phyloP scores from a whole-genome alignment of 2,888 invertebrate genomes.

The Venusia cambrica region DNA sequence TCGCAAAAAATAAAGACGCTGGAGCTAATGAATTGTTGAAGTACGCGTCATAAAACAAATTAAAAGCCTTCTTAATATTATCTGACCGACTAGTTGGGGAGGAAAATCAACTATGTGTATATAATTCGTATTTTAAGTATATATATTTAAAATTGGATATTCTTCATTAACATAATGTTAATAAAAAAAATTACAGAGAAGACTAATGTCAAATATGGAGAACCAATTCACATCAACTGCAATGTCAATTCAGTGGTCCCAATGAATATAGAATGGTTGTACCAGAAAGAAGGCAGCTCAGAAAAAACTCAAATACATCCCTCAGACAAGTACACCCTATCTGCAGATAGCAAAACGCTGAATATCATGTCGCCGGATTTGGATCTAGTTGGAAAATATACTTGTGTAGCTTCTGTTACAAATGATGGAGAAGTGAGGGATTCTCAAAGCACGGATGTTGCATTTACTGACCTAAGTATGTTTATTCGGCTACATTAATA shows the following conservation, averaged over 20 bases:
- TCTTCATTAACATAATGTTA: too few relatives aligned
- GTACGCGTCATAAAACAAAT: too few relatives aligned
- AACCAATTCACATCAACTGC: conserved; percentile 15
- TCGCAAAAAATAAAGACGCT: too few relatives aligned
- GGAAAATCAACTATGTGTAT: too few relatives aligned
- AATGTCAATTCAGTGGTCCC: conserved; percentile 17
- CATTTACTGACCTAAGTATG: conserved; percentile 15
- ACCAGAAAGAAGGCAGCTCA: conserved; percentile 3
- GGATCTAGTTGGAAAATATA: conserved; percentile 19
- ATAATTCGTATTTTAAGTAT: too few relatives aligned
- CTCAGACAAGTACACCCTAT: conserved; percentile 16
- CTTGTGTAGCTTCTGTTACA: conserved; percentile 19
- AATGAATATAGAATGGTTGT: conserved; percentile 22
- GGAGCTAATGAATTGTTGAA: too few relatives aligned
- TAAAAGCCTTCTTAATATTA: too few relatives aligned
- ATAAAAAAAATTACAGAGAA: conserved; percentile 13
- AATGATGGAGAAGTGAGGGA: conserved; percentile 8
- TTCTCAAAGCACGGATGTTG: conserved; percentile 9
- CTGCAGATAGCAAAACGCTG: conserved; percentile 16
- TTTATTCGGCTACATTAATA: too few relatives aligned
- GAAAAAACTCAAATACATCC: conserved; percentile 1
- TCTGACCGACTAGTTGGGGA: too few relatives aligned
- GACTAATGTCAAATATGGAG: conserved; percentile 13
- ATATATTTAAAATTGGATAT: too few relatives aligned
- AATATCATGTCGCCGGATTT: conserved; percentile 21